Evolutionary conservation across 2,113 vertebrate genomes (phyloP), one percentile per base, ranked within the genome.

Genomic region (Dipodomys spectabilis): DNA sequence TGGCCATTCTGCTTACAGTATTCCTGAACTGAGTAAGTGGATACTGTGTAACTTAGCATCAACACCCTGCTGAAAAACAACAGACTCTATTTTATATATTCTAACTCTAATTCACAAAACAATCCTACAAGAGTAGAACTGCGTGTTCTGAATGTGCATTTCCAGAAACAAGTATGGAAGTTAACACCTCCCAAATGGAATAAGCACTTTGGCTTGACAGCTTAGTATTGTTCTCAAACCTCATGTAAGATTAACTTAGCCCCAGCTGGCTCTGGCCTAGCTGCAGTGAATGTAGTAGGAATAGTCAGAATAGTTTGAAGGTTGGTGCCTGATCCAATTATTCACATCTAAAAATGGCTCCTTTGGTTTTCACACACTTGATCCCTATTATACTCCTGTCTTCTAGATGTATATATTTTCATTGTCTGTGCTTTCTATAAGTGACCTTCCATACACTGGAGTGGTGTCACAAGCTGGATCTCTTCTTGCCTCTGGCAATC

Each of bases 381-480:
- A 20, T 28, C 28, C 77, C 39, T 68, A 6, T 19, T 12, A n/a
- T 8, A 27, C 45, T 19, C 68, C 3, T 6, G 23, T 27, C 65
- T 79, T 83, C 45, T 69, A 20, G 27, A 15, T 49, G 2, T 73
- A 68, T 20, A 44, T 57, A n/a, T 68, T 65, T 22, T 60, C 9
- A 7, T 18, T 27, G 6, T 11, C 30, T 1, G 6, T 71, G 28
- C 15, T 0, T 65, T 62, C 7, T 30, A 2, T 22, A 1, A 0
- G 11, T 44, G 45, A 27, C 71, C 49, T 79, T 68, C 39, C 12
- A 23, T 6, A 8, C 35, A 49, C 65, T 27, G 22, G 11, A 45
- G 4, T 77, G 28, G 74, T n/a, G 23, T 75, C 12, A 62, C 19
- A 19, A 25, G 53, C 32, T 27, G 39, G 45, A 7, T 49, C 25